Conservation (phyloP, 2,113 vertebrate genomes). For the Suncus etruscus region DNA sequence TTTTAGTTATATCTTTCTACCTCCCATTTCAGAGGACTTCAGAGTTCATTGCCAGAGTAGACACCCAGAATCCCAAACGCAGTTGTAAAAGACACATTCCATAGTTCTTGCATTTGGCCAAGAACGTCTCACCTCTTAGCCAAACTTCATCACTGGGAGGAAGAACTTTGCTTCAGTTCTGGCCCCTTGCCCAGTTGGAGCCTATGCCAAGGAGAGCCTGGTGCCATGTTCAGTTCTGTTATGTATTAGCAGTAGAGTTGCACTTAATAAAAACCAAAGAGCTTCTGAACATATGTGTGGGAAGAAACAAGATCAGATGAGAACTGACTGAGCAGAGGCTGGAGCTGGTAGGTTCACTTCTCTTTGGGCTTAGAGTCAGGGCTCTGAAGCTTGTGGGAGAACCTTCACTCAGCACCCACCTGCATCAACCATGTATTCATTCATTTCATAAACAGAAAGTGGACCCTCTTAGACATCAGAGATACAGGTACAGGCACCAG, state of each 20-base stretch:
- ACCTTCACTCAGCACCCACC: background rate
- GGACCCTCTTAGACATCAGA: background rate
- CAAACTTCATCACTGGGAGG: conserved; percentile 29
- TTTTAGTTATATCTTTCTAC: background rate
- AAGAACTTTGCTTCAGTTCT: conserved; percentile 23
- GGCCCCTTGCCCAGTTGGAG: background rate
- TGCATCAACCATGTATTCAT: background rate
- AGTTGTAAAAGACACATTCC: conserved; percentile 2
- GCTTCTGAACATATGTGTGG: conserved; percentile 1
- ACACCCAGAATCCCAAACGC: background rate
- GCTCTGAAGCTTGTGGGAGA: background rate
- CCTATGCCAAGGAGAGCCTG: conserved; percentile 29
- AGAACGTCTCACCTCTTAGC: conserved; percentile 45
- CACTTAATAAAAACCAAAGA: conserved; percentile 60
- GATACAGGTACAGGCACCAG: background rate
- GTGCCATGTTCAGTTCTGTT: background rate
- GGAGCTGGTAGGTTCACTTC: rapidly evolving
- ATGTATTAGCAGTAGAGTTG: conserved; percentile 34
- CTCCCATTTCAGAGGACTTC: background rate
- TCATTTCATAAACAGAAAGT: background rate
- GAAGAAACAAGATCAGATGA: background rate
- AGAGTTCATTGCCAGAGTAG: background rate
- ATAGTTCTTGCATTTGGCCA: conserved; percentile 38
- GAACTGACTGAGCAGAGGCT: background rate
- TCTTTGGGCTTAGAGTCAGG: background rate